Evolutionary conservation across 2,888 invertebrate genomes (phyloP), one percentile per base, ranked within the genome.

Genomic region (Dicyrtoma fusca): DNA sequence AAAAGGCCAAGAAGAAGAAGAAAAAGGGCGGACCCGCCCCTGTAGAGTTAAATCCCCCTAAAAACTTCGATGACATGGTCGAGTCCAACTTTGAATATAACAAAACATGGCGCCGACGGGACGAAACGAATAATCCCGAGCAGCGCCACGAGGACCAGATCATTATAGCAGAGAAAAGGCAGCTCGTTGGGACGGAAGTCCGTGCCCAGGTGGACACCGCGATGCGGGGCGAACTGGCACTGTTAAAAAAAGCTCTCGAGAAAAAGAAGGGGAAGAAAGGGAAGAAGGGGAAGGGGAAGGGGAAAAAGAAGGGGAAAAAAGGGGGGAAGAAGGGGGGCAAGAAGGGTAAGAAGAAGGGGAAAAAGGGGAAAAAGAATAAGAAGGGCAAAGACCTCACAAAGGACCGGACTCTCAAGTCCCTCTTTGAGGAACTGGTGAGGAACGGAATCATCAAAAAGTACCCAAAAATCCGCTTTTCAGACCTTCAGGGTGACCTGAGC

Each of bases 361-460:
- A 91, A 23, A 91, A 92, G 0, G 95, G 95, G 81, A 96, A 95
- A 82, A 89, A 88, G 85, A 84, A 84, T 76, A 95, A 94, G 83
- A 95, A 94, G 83, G 95, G 95, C 82, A 96, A 96, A 83, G 96
- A 97, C 85, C 85, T 97, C 64, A 97, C 97, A 0, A 88, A 87
- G 0, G 96, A 97, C 82, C 87, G 95, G 82, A 92, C 92, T 0
- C 90, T 91, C 0, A 94, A 94, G 83, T 95, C 95, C 0, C 85
- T 97, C 2, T 95, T 94, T 82, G 95, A 97, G 84, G 97, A 97
- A 84, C 84, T 97, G 17, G 89, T 97, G 0, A 88, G 90, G 0
- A 93, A 96, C 84, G 95, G 95, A 0, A 94, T 97, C 19, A 94
- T 97, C 73, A 90, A 89, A 80, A 89, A 91, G 73, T 91, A 91